Evolutionary conservation across 2,113 vertebrate species (phyloP).

Genomic region (Oryzias woworae): DNA sequence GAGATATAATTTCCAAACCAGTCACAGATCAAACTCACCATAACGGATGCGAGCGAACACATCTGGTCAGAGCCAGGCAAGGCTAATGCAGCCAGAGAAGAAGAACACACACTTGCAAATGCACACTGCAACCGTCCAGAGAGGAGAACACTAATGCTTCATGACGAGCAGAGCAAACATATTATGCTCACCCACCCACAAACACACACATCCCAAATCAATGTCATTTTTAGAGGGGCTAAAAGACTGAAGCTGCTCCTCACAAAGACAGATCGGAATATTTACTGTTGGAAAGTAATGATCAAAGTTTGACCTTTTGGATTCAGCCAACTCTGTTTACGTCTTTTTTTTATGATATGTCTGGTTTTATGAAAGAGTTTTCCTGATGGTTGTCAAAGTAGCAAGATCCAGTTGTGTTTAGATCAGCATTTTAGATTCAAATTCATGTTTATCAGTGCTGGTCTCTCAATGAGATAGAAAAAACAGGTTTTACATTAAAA

Average conservation of each 20-base stretch:
- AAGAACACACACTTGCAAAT: slow-evolving; percentile 16
- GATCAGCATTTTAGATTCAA: no score
- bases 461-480: no score
- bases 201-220: background rate
- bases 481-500: no score
- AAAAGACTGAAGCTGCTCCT: background rate
- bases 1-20: slow-evolving; percentile 58
- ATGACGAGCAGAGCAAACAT: slow-evolving; percentile 50
- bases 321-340: no score
- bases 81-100: slow-evolving; percentile 48
- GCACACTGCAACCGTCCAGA: slow-evolving; percentile 1
- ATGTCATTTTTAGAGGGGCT: background rate
- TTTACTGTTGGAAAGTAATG: background rate
- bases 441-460: no score
- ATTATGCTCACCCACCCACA: slow-evolving; percentile 45
- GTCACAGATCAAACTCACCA: slow-evolving; percentile 63
- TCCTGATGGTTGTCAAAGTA: no score
- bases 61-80: slow-evolving; percentile 47
- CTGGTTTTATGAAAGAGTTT: no score
- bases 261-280: background rate
- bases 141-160: slow-evolving; percentile 40
- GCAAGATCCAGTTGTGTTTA: no score
- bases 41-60: slow-evolving; percentile 55
- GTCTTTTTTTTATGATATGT: no score
- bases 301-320: background rate